phyloP scores from a whole-genome alignment of 2,888 invertebrate species.

The Pasiphila rectangulata region DNA sequence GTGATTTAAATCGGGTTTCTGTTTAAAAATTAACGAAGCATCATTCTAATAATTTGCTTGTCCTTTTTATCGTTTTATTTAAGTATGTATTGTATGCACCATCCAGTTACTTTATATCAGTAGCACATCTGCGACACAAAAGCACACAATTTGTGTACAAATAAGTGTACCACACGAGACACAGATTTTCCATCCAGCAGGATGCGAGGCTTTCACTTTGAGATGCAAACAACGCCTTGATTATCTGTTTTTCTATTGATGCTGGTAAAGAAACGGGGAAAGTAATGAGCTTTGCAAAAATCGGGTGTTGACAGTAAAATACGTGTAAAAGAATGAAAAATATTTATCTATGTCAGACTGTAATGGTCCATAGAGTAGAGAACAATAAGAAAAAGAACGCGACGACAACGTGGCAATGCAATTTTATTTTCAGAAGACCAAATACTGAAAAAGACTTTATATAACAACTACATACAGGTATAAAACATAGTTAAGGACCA shows the following conservation, averaged over 20 bases:
- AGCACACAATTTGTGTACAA: constrained; percentile 34
- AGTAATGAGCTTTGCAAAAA: background rate
- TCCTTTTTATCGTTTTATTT: constrained; percentile 35
- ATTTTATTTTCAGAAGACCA: no score
- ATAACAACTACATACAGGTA: no score
- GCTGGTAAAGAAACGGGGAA: constrained; percentile 1
- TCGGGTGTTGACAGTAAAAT: background rate
- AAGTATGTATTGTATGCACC: no score
- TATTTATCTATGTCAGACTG: no score
- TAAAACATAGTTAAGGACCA: no score
- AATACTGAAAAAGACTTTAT: no score
- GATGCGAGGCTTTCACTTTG: constrained; percentile 14
- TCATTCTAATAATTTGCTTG: background rate
- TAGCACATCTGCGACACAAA: constrained; percentile 23
- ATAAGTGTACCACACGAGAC: constrained; percentile 34
- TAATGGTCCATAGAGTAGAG: no score
- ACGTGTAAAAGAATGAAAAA: background rate
- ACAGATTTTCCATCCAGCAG: constrained; percentile 23
- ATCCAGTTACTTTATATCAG: constrained; percentile 13
- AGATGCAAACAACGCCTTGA: constrained; percentile 16
- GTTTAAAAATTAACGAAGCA: no score
- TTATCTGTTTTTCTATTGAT: constrained; percentile 13
- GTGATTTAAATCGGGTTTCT: no score
- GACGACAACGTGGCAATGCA: no score
- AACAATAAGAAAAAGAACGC: no score